Conservation (phyloP, 2,113 vertebrate genomes). For the Solea solea region DNA sequence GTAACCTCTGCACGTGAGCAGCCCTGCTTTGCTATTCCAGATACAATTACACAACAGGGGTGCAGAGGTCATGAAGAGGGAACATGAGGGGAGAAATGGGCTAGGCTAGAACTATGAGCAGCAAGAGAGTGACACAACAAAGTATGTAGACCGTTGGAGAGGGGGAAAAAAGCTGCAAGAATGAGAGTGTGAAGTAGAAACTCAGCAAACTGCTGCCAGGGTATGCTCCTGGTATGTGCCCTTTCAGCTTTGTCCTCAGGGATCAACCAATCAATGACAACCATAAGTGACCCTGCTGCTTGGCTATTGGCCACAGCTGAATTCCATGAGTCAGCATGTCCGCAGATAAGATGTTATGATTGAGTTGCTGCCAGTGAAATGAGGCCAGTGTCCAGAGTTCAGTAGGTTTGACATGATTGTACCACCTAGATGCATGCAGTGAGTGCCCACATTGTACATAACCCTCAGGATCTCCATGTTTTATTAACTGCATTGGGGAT, state of each 20-base stretch:
- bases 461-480: not conserved
- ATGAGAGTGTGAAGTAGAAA: constrained; percentile 48
- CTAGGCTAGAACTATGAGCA: constrained; percentile 19
- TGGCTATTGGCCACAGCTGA: constrained; percentile 69
- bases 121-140: constrained; percentile 46
- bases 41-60: constrained; percentile 61
- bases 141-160: constrained; percentile 43
- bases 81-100: constrained; percentile 28
- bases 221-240: constrained; percentile 76
- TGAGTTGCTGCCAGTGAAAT: constrained; percentile 70
- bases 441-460: not conserved
- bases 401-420: constrained; percentile 58
- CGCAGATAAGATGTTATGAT: constrained; percentile 76
- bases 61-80: constrained; percentile 34
- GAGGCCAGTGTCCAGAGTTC: constrained; percentile 60
- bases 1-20: constrained; percentile 61
- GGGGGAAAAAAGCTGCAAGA: constrained; percentile 22
- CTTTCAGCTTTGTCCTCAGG: constrained; percentile 72
- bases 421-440: constrained; percentile 30
- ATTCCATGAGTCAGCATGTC: constrained; percentile 76
- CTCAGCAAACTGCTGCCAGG: constrained; percentile 59
- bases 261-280: constrained; percentile 76
- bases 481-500: not conserved
- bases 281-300: constrained; percentile 71
- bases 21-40: constrained; percentile 41